Evolutionary conservation across 64 coral and sea anemone genomes (phyloP).

Genomic region (Porites australiensis): DNA sequence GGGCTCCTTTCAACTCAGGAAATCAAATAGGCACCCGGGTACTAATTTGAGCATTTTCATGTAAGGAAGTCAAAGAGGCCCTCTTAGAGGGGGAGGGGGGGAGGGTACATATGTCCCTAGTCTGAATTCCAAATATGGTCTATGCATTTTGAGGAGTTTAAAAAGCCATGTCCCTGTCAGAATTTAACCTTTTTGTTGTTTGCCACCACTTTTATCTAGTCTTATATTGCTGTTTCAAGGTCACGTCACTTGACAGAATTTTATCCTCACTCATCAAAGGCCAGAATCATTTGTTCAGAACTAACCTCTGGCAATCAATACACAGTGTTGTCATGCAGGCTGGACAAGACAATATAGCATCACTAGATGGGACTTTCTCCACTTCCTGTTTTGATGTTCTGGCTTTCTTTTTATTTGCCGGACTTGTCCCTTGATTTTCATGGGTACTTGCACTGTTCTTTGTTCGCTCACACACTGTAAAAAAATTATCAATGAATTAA

Average conservation of each 20-base stretch:
- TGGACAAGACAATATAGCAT: conserved; percentile 94
- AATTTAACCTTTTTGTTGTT: no score
- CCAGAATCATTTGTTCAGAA: not conserved
- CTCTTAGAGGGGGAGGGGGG: no score
- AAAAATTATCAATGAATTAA: not conserved
- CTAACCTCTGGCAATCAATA: conserved; percentile 98
- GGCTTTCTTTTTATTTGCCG: conserved; percentile 30
- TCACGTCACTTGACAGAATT: not conserved
- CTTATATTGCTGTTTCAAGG: not conserved
- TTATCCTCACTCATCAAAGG: no score
- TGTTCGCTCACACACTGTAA: not conserved
- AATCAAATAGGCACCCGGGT: no score
- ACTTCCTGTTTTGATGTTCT: conserved; percentile 51
- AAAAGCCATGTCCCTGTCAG: no score
- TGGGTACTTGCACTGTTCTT: not conserved
- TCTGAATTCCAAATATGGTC: no score
- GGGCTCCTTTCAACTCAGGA: no score
- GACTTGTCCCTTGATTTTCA: not conserved
- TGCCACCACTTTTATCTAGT: no score
- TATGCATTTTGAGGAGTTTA: no score
- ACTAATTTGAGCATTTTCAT: no score
- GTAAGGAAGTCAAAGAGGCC: no score
- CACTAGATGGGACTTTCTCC: conserved; percentile 84
- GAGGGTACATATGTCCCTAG: no score
- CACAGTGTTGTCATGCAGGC: conserved; percentile 91